A percentile compares a stretch with the other conserved stretches of the same genome.
These are phyloP conservation scores for Tinea semifulvella DNA, from an alignment of 2,888 invertebrate species.

Conservation along the genomic window DNA sequence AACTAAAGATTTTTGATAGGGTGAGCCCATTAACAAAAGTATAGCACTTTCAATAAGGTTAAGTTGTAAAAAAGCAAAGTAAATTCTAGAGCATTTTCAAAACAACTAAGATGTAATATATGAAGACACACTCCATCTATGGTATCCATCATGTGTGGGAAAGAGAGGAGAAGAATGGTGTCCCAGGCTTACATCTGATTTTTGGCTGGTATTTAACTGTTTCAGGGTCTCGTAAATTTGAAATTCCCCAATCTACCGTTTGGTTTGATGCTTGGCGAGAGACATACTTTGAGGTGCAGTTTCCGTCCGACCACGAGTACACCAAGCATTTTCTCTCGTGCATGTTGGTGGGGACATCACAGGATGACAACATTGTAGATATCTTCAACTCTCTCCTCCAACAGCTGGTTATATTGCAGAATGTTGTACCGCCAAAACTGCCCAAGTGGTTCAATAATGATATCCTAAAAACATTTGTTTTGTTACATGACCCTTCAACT, in stretches of 20 bases:
- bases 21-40: too few relatives aligned
- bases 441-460: conserved; percentile 85
- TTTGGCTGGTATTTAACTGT: too few relatives aligned
- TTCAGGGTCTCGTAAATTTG: conserved; percentile 66
- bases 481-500: conserved; percentile 84
- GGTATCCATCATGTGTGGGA: too few relatives aligned
- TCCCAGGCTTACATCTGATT: too few relatives aligned
- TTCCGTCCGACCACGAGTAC: conserved; percentile 95
- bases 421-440: conserved; percentile 76
- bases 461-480: conserved; percentile 87
- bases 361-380: conserved; percentile 81
- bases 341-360: conserved; percentile 77
- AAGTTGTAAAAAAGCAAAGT: too few relatives aligned
- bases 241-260: conserved; percentile 80
- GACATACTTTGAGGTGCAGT: conserved; percentile 86
- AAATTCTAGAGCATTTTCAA: too few relatives aligned
- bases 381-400: conserved; percentile 83
- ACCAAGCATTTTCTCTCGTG: conserved; percentile 89
- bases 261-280: conserved; percentile 98
- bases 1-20: too few relatives aligned
- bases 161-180: too few relatives aligned
- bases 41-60: too few relatives aligned
- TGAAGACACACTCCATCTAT: too few relatives aligned
- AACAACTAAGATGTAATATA: too few relatives aligned
- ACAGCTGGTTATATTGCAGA: conserved; percentile 81